Base-by-base conservation (phyloP, 2,888 invertebrate species). In the Acanthacorydalis orientalis region DNA sequence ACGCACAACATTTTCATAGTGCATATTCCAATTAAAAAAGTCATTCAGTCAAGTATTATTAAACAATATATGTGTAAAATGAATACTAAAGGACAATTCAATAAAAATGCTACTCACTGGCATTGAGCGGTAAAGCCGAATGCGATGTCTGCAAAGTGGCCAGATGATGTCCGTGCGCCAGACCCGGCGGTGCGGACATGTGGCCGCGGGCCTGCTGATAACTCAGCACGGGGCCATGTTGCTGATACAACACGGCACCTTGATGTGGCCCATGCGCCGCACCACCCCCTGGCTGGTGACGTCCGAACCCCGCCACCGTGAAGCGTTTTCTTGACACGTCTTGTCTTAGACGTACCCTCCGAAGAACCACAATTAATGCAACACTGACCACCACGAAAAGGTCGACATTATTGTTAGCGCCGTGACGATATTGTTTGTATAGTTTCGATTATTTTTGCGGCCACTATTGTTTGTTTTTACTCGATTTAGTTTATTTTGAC, bases 251-350 rank as follows among this genome's bases (percentile, higher is more conserved):
- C 57, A 65, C 64, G 52, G 42, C 41, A 11, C 34, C 42, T 35
- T 47, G 47, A 43, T 65, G 65, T 57, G 64, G 64, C 57, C 62
- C 61, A 49, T 56, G 57, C 51, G 56, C 58, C 44, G 55, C 56
- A 49, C 56, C 57, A 52, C 58, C 59, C 54, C 60, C 59, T 54
- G 62, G 62, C 54, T 63, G 64, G 52, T 63, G 64, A 52, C 64
- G 64, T 56, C 65, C 59, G 56, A 63, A 64, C 53, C 65, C 64
- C 61, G 65, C 64, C 65, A 65, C 63, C 57, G 58, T 64, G 60
- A 54, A 54, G 48, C 37, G n/a, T 37, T 37, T 12, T 37, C 12
- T 37, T 12, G n/a, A 9, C 39, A 15, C 16, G 12, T 39, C 39
- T 15, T 39, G 14, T 39, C 39, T 16, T n/a, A 8, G 39, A 39